A percentile compares a stretch with the other conserved stretches of the same genome.
phyloP scores from a whole-genome alignment of 2,797 vertebrate genomes.

The Parotocinclus haroldoi region DNA sequence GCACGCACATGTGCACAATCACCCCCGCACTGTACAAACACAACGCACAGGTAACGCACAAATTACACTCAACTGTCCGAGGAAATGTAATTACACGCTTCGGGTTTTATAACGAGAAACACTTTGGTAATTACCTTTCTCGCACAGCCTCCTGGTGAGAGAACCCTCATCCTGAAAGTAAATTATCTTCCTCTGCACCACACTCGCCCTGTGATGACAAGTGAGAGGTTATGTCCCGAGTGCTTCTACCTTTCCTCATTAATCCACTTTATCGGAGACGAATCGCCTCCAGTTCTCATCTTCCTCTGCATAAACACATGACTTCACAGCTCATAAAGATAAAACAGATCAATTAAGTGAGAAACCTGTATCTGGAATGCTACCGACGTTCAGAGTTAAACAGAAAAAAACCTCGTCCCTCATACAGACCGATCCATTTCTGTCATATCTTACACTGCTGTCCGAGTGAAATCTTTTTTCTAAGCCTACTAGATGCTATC shows the following conservation, averaged over 20 bases:
- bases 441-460: too few species aligned
- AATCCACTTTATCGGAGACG: constrained; percentile 7
- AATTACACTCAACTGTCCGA: constrained; percentile 15
- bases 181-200: constrained; percentile 94
- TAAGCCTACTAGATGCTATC: too few species aligned
- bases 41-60: not conserved
- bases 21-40: not conserved
- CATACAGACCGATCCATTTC: too few species aligned
- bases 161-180: constrained; percentile 96
- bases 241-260: not conserved
- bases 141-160: constrained; percentile 89
- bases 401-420: too few species aligned
- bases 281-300: not conserved
- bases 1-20: constrained; percentile 12
- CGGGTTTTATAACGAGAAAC: constrained; percentile 7
- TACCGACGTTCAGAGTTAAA: too few species aligned
- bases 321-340: not conserved
- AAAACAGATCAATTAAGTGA: not conserved
- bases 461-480: too few species aligned
- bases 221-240: constrained; percentile 16
- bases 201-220: constrained; percentile 82
- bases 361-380: too few species aligned
- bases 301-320: not conserved
- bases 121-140: constrained; percentile 82
- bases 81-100: constrained; percentile 11